phyloP scores from a whole-genome alignment of 2,888 invertebrate genomes.

The Eucera pruinosa region DNA sequence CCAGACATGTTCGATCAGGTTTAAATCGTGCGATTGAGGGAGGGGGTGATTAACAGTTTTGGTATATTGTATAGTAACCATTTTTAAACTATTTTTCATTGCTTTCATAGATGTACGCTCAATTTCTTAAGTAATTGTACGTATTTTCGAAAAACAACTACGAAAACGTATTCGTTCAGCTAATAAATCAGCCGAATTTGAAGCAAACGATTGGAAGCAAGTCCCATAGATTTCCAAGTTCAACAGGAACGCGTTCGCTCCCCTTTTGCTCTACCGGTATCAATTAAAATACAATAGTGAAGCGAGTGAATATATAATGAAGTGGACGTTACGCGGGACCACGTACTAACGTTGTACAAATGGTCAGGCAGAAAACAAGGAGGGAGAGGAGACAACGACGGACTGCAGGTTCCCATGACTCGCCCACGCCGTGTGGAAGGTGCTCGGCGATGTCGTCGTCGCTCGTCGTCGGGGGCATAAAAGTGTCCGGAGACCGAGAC shows the following conservation, averaged over 20 bases:
- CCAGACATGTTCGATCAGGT: no score
- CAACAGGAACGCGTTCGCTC: constrained; percentile 8
- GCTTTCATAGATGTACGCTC: no score
- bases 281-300: constrained; percentile 58
- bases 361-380: constrained; percentile 56
- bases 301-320: constrained; percentile 46
- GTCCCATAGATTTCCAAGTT: constrained; percentile 3
- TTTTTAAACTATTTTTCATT: no score
- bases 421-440: constrained; percentile 79
- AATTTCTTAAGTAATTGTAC: no score
- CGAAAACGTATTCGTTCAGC: no score
- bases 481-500: constrained; percentile 78
- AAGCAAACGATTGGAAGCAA: not conserved
- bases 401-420: constrained; percentile 76
- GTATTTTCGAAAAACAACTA: no score
- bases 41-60: no score
- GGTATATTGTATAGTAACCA: no score
- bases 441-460: constrained; percentile 80
- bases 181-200: not conserved
- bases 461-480: constrained; percentile 81
- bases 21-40: no score
- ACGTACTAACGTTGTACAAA: constrained; percentile 57
- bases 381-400: constrained; percentile 48
- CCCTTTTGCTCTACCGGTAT: constrained; percentile 2
- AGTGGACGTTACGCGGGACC: constrained; percentile 47